Conservation (phyloP, 2,113 vertebrate genomes). For the Ailurus styani region DNA sequence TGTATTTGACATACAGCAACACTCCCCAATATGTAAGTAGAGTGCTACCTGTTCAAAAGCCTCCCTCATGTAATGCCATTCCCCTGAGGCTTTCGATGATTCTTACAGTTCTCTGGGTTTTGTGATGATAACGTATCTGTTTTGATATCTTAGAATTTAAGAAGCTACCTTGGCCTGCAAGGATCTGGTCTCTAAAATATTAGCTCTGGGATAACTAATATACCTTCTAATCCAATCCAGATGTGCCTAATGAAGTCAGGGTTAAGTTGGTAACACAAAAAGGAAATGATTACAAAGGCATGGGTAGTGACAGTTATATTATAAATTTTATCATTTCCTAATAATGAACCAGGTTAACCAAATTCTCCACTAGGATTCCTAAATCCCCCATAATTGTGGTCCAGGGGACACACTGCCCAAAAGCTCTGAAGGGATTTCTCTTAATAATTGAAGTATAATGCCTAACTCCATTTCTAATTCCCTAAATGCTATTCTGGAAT, state of each 20-base stretch:
- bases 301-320: background rate
- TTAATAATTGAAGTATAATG: background rate
- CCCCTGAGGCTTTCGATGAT: background rate
- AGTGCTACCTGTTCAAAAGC: background rate
- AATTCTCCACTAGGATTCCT: background rate
- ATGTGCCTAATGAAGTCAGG: background rate
- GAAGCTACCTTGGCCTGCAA: background rate
- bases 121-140: background rate
- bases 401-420: background rate
- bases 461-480: background rate
- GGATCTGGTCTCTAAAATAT: slow-evolving; percentile 13
- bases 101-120: background rate
- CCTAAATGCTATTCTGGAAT: background rate
- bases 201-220: background rate
- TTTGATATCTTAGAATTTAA: slow-evolving; percentile 43
- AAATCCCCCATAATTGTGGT: background rate
- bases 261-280: slow-evolving; percentile 24
- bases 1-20: background rate
- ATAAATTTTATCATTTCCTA: slow-evolving; percentile 15
- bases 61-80: background rate
- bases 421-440: background rate
- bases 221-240: slow-evolving; percentile 4
- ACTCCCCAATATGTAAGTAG: background rate
- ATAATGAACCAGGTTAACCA: background rate
- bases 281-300: slow-evolving; percentile 4